These are phyloP conservation scores for Anabas testudineus DNA, from an alignment of 2,797 vertebrate species.

Conservation along the genomic window DNA sequence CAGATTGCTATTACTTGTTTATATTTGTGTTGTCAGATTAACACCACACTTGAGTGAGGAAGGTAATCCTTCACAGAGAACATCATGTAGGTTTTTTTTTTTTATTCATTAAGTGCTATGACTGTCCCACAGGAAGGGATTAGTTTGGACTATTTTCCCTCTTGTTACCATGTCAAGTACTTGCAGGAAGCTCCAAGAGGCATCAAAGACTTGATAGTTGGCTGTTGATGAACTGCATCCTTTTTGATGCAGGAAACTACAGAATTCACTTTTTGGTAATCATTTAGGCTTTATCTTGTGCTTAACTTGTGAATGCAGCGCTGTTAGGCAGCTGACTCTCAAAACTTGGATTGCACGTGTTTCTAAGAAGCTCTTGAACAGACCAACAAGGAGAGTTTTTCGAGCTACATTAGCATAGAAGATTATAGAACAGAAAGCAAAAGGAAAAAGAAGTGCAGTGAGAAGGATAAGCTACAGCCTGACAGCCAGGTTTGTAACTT, in stretches of 20 bases:
- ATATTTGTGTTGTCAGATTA: neutral
- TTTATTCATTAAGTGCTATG: constrained; percentile 8
- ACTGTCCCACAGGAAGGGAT: constrained; percentile 8
- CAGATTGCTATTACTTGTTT: neutral
- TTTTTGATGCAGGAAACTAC: constrained; percentile 34
- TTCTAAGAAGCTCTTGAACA: constrained; percentile 12
- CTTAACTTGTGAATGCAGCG: constrained; percentile 8
- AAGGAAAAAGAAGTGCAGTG: neutral
- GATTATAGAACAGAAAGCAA: neutral
- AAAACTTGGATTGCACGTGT: neutral
- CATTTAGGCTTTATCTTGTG: constrained; percentile 24
- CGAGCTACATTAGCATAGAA: neutral
- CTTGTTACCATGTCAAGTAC: constrained; percentile 30
- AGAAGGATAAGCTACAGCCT: neutral
- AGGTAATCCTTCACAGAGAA: constrained; percentile 3
- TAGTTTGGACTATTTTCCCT: constrained; percentile 18
- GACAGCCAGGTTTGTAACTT: neutral
- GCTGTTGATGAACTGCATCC: constrained; percentile 23
- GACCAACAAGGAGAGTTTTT: constrained; percentile 5
- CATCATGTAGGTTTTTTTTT: constrained; percentile 6
- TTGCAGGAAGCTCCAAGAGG: constrained; percentile 18
- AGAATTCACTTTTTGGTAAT: constrained; percentile 13
- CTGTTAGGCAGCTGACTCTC: constrained; percentile 24
- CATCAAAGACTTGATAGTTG: constrained; percentile 28
- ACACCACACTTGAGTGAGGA: neutral